phyloP scores from a whole-genome alignment of 2,888 invertebrate species.

The Chrysodeixis includens region DNA sequence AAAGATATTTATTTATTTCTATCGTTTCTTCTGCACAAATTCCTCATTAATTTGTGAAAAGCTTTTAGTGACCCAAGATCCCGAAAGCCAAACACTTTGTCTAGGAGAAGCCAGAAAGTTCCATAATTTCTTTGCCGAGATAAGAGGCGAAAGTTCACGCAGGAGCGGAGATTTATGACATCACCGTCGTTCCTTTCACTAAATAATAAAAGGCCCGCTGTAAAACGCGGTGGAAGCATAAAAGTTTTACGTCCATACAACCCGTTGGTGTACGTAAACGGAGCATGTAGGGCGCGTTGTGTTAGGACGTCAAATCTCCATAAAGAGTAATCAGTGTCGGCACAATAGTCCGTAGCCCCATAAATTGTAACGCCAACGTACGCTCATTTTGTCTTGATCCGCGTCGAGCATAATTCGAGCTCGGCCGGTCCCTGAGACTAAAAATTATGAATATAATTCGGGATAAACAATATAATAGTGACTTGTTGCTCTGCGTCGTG shows the following conservation, averaged over 20 bases:
- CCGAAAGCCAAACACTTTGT: constrained; percentile 88
- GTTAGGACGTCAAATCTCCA: constrained; percentile 83
- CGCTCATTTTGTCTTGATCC: constrained; percentile 68
- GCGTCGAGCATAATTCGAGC: constrained; percentile 52
- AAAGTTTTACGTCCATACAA: constrained; percentile 88
- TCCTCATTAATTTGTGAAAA: constrained; percentile 82
- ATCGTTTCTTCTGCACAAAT: constrained; percentile 66
- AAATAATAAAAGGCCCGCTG: constrained; percentile 89
- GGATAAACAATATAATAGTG: constrained; percentile 54
- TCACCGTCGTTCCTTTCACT: constrained; percentile 89
- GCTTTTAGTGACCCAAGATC: constrained; percentile 84
- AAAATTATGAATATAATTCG: constrained; percentile 59
- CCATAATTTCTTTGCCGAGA: constrained; percentile 88
- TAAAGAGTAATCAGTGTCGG: constrained; percentile 86
- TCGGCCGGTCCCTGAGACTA: constrained; percentile 41
- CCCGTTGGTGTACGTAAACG: constrained; percentile 84
- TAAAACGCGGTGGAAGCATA: constrained; percentile 87
- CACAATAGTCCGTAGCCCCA: constrained; percentile 78
- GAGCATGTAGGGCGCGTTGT: constrained; percentile 75
- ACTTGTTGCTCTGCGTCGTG: constrained; percentile 56
- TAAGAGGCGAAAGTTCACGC: constrained; percentile 89
- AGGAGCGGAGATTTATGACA: constrained; percentile 89
- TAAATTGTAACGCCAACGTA: constrained; percentile 80
- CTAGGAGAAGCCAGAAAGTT: constrained; percentile 88
- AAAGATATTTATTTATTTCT: constrained; percentile 59